Percentiles rank a stretch among this genome's conserved stretches.
Conservation (phyloP, 2,888 invertebrate species). For the Protophormia terraenovae region DNA sequence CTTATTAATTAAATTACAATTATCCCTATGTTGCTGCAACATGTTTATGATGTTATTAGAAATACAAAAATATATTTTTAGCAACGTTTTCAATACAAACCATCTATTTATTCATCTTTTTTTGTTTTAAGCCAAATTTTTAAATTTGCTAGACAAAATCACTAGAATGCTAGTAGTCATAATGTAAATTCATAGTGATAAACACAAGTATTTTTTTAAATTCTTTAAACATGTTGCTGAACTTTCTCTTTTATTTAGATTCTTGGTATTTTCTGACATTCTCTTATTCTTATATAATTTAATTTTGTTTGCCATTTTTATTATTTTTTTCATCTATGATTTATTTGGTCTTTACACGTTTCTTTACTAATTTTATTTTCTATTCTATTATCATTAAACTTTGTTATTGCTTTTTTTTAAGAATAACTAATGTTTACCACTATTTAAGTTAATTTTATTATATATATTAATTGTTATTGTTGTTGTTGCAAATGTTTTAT, state of each 20-base stretch:
- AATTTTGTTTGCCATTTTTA: too few relatives aligned
- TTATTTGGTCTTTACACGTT: background rate
- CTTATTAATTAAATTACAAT: too few relatives aligned
- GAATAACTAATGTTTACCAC: conserved; percentile 17
- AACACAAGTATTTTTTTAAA: too few relatives aligned
- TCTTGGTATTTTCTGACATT: background rate
- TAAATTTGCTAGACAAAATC: too few relatives aligned
- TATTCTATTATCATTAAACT: background rate
- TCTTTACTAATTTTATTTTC: background rate
- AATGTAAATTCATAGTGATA: too few relatives aligned
- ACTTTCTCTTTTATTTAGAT: background rate
- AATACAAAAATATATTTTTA: too few relatives aligned
- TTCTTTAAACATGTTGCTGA: background rate
- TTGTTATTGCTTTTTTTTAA: background rate
- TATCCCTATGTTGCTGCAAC: background rate
- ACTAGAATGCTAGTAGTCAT: too few relatives aligned
- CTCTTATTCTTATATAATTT: background rate
- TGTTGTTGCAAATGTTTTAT: conserved; percentile 15
- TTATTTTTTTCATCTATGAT: background rate
- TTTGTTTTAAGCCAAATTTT: too few relatives aligned
- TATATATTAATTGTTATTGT: too few relatives aligned
- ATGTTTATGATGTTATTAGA: background rate
- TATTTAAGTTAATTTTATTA: background rate
- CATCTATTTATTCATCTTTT: too few relatives aligned
- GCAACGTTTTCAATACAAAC: too few relatives aligned